These are phyloP conservation scores for Amphiprion percula DNA, from an alignment of 2,113 vertebrate species.

Conservation along the genomic window DNA sequence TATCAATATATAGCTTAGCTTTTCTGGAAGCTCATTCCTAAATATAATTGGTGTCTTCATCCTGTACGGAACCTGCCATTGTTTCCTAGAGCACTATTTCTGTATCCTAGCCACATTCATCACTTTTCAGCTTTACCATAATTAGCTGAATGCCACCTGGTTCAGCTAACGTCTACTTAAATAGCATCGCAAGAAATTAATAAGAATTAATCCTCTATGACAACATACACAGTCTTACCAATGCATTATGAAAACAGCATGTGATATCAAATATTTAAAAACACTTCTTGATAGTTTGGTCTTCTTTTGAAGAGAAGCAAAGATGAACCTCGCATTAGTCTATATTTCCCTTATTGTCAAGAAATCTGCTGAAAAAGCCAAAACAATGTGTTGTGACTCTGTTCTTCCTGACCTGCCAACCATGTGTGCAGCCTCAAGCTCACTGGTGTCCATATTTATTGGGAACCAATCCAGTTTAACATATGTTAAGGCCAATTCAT, in stretches of 20 bases:
- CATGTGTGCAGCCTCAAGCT: too few relatives aligned
- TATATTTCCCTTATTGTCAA: conserved; percentile 5
- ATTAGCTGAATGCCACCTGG: conserved; percentile 1
- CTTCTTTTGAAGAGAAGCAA: not conserved
- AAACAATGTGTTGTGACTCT: too few relatives aligned
- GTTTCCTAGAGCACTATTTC: conserved; percentile 18
- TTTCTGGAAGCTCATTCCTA: conserved; percentile 13
- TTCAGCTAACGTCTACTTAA: not conserved
- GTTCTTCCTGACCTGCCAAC: too few relatives aligned
- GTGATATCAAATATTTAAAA: not conserved
- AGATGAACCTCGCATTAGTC: not conserved
- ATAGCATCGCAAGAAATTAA: conserved; percentile 6
- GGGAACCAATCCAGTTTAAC: too few relatives aligned
- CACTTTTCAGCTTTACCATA: conserved; percentile 23
- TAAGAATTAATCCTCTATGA: not conserved
- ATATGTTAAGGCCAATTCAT: too few relatives aligned
- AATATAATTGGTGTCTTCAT: conserved; percentile 4
- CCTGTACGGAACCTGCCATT: conserved; percentile 12
- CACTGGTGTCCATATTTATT: too few relatives aligned
- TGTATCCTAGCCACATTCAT: conserved; percentile 6
- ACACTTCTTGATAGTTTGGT: not conserved
- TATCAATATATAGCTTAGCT: conserved; percentile 40
- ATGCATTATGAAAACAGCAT: conserved; percentile 25
- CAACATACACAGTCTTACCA: conserved; percentile 2
- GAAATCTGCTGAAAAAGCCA: conserved; percentile 18